Base-by-base conservation (phyloP, 1,140 invertebrate genomes). In the Teleogryllus occipitalis region DNA sequence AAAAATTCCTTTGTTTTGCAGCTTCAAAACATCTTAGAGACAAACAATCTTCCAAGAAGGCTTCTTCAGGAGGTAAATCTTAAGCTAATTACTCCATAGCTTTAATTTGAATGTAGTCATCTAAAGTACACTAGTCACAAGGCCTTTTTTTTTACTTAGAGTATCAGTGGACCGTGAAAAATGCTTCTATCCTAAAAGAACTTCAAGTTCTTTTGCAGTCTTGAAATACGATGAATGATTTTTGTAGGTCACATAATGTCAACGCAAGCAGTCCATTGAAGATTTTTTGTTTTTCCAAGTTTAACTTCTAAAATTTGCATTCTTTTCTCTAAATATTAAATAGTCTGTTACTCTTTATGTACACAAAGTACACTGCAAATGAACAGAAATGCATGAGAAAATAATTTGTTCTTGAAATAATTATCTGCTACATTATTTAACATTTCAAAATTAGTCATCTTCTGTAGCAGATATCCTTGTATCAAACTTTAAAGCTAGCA, bases 21-120 rank as follows among this genome's bases (percentile, higher is more conserved):
- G 78, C 73, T 65, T 54, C 78, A n/a, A 79, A 72, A 49, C 78
- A 79, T 48, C 49, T 49, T 73, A 74, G 73, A 48, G 78, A 79
- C 18, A 79, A 79, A 47, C 78, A 79, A 47, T 48, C 76, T 73
- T 72, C 78, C 74, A 79, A 79, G 78, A 79, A 79, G 74, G 12
- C 46, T 18, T 74, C 74, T n/a, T 47, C 74, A 39, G 78, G 78
- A 79, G 78, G 78, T 79, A 79, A 79, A 79, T 18, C 27, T 47
- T 79, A 75, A 79, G 18, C 27, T 14, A 10, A 8, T 65, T 18
- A 14, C 10, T 65, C 54, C 18, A 18, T 65, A 65, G 54, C 18
- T 65, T 65, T 65, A 65, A 65, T 18, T 65, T 39, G 10, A 65
- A 14, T 65, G 54, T 65, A 65, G 54, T 10, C 18, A 18, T 65